Evolutionary conservation across 1,140 invertebrate species (phyloP), one percentile per base, ranked within the genome.

Genomic region (Drosophila repleta): DNA sequence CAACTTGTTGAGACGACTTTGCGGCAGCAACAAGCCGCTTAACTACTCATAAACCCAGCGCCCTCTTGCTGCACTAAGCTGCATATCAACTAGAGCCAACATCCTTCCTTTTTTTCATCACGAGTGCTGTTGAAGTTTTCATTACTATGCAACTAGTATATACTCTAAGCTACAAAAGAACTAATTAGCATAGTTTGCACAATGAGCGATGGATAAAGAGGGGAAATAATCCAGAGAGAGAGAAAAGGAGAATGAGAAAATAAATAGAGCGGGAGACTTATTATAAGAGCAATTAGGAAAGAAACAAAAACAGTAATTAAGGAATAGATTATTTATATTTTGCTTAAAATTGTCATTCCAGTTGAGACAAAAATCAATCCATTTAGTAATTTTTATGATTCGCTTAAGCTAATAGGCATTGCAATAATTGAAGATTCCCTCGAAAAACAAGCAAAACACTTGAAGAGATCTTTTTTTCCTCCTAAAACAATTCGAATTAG

Each of bases 1-100:
- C 69, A 67, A 80, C 76, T 84, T 85, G 81, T 84, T 84, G 81
- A 84, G 74, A 85, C 76, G 29, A 55, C 80, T 79, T 79, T 76
- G 55, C 45, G 29, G 24, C 61, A 37, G 18, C 26, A 26, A 43
- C 61, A 73, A 68, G 70, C 71, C 37, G 65, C 66, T 74, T 74
- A 37, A 35, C 24, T n/a, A 37, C 51, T 43, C 39, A 43, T 15
- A 49, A 61, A 20, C 37, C 53, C 45, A 46, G 20, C 45, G 11
- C 45, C 20, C 21, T 6, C 46, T 32, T 18, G n/a, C 10, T 20
- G 21, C 24, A 58, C 45, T 26, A 17, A 65, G 41, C 52, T 26
- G 20, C 29, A 29, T 20, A 56, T 64, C 46, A 70, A 49, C 35
- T 55, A 35, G 7, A 11, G 15, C 26, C 26, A 35, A 24, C 60